Evolutionary conservation across 2,888 invertebrate genomes (phyloP).

Genomic region (Caenorhabditis virilis): DNA sequence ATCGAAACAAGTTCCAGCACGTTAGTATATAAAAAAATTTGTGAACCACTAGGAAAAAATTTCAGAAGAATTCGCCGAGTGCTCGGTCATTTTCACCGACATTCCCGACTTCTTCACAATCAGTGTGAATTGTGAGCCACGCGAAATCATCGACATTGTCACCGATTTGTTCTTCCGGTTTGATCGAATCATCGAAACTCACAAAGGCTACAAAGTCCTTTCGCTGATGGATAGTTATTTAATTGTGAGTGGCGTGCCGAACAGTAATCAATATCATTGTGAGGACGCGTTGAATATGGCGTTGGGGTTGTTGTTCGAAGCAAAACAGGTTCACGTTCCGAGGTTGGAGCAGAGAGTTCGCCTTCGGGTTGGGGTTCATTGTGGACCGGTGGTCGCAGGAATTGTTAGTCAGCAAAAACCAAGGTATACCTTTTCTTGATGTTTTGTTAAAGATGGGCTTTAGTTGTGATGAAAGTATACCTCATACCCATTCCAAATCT

Average conservation of each 20-base stretch:
- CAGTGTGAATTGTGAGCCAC: slow-evolving; percentile 60
- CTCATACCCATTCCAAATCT: no score
- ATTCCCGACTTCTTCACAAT: slow-evolving; percentile 70
- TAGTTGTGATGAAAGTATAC: no score
- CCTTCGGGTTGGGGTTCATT: slow-evolving; percentile 56
- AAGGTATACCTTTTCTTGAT: no score
- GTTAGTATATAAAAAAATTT: slow-evolving; percentile 28
- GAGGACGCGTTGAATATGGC: slow-evolving; percentile 67
- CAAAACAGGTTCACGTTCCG: slow-evolving; percentile 60
- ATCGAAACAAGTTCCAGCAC: slow-evolving; percentile 51
- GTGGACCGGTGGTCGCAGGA: slow-evolving; percentile 61
- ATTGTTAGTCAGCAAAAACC: slow-evolving; percentile 59
- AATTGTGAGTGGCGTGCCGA: slow-evolving; percentile 69
- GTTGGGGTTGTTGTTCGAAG: slow-evolving; percentile 67
- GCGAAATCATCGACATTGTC: slow-evolving; percentile 68
- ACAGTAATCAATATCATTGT: slow-evolving; percentile 62
- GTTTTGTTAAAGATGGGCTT: no score
- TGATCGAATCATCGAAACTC: slow-evolving; percentile 54
- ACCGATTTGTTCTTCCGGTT: slow-evolving; percentile 69
- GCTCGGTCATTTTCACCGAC: slow-evolving; percentile 69
- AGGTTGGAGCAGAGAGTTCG: slow-evolving; percentile 53
- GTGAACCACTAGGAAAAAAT: background rate
- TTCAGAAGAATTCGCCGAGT: slow-evolving; percentile 62
- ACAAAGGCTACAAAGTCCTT: slow-evolving; percentile 61
- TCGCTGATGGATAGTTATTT: slow-evolving; percentile 69